Evolutionary conservation across 2,797 vertebrate species (phyloP), one percentile per base, ranked within the genome.

Genomic region (Caiman crocodilus): DNA sequence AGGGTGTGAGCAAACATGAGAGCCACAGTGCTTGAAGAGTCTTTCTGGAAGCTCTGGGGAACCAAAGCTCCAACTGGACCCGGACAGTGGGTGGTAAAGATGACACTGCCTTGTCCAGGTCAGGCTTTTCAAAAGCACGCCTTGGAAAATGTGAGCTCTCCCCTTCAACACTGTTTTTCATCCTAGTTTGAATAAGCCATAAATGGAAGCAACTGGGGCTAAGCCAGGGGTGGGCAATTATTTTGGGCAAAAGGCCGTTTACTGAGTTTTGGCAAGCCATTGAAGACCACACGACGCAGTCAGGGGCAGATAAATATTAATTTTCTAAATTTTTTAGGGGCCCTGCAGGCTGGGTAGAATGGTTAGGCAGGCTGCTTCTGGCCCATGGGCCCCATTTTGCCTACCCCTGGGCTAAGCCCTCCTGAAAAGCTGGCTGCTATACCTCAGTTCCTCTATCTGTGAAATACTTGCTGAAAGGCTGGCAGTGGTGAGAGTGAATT

Each of bases 21-120:
- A 1, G 1, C 63, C 57, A 28, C 0, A 2, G 30, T 15, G 18
- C 16, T 1, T 32, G 17, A 2, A 2, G 32, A 67, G 8, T 42
- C 80, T 14, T 7, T 56, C 0, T 0, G 57, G 75, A 84, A 65
- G n/a, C 14, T 61, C 58, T 25, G 0, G 0, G 82, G 78, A 90
- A 60, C 21, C 26, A 23, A 57, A 82, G 84, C 32, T 63, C 21
- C 42, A 69, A 26, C 56, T 42, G 35, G n/a, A 28, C 67, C n/a
- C 78, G 16, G 6, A 57, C 1, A 0, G 12, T 11, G 23, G 65
- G 9, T 2, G 58, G 1, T 42, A 15, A 28, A 63, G 64, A 32
- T n/a, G 14, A 57, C 65, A 21, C 16, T n/a, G 30, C 65, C 65
- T 35, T 23, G 12, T 21, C 65, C 21, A 35, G 3, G 32, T n/a